phyloP scores from a whole-genome alignment of 2,888 invertebrate genomes.

The Gymnoscelis rufifasciata region DNA sequence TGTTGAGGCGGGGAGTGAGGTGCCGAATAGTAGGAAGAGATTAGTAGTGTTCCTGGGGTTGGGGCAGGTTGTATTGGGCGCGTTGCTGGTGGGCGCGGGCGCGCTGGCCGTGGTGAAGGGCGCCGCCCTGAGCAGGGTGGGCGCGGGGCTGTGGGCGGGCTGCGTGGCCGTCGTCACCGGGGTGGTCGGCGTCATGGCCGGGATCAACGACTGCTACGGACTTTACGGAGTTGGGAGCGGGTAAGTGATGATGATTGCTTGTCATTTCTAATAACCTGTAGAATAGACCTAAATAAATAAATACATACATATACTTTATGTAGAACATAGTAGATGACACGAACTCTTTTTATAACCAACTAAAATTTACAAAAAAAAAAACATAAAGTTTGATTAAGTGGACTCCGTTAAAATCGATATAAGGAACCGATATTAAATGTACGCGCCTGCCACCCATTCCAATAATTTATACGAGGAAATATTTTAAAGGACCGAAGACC shows the following conservation, averaged over 20 bases:
- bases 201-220: constrained; percentile 78
- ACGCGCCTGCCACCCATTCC: too few species aligned
- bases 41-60: constrained; percentile 77
- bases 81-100: constrained; percentile 81
- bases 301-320: too few species aligned
- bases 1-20: constrained; percentile 61
- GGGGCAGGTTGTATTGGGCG: constrained; percentile 81
- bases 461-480: too few species aligned
- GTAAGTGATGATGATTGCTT: constrained; percentile 37
- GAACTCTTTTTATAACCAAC: too few species aligned
- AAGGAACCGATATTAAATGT: too few species aligned
- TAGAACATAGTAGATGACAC: too few species aligned
- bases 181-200: constrained; percentile 80
- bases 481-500: too few species aligned
- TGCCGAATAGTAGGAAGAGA: constrained; percentile 35
- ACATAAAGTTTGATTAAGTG: too few species aligned
- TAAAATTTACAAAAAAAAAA: too few species aligned
- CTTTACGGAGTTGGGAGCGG: constrained; percentile 49
- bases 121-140: constrained; percentile 77
- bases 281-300: too few species aligned
- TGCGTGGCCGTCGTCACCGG: constrained; percentile 81
- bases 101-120: constrained; percentile 81
- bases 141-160: constrained; percentile 84
- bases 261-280: too few species aligned
- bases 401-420: too few species aligned